Percentiles rank a stretch among this genome's conserved stretches.
Conservation (phyloP, 2,797 vertebrate genomes). For the Acipenser oxyrinchus region DNA sequence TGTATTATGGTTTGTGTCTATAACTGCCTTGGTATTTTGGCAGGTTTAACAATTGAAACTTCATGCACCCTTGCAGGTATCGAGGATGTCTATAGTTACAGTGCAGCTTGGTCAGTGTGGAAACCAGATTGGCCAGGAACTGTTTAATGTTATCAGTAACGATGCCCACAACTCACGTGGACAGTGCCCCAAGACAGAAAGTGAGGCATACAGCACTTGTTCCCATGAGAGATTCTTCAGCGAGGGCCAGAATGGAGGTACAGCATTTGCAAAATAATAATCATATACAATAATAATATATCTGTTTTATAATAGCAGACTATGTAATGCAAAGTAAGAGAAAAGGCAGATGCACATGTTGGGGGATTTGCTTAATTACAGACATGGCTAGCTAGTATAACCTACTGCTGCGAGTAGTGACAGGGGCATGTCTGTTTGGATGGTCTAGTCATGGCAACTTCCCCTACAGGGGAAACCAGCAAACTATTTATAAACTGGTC, state of each 20-base stretch:
- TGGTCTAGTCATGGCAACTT: too few species aligned
- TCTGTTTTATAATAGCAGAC: too few species aligned
- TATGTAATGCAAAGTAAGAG: too few species aligned
- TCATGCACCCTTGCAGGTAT: not conserved
- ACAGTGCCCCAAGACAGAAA: slow-evolving; percentile 50
- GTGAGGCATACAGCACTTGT: slow-evolving; percentile 50
- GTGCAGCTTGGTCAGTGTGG: slow-evolving; percentile 96
- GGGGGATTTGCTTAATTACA: too few species aligned
- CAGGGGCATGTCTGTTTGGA: too few species aligned
- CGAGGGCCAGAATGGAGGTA: slow-evolving; percentile 62
- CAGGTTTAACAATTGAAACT: slow-evolving; percentile 13
- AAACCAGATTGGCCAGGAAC: slow-evolving; percentile 82
- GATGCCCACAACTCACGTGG: slow-evolving; percentile 51
- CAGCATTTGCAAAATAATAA: not conserved
- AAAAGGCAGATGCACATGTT: too few species aligned
- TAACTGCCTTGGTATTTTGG: slow-evolving; percentile 2
- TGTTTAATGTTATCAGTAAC: slow-evolving; percentile 64
- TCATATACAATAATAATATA: too few species aligned
- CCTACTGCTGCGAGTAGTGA: too few species aligned
- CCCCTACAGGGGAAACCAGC: too few species aligned
- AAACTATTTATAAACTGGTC: too few species aligned
- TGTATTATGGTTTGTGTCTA: too few species aligned
- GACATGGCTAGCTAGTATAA: too few species aligned
- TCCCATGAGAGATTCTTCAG: slow-evolving; percentile 79
- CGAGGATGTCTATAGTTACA: slow-evolving; percentile 77